Evolutionary conservation across 2,888 invertebrate genomes (phyloP), one percentile per base, ranked within the genome.

Genomic region (Drosophila recens): DNA sequence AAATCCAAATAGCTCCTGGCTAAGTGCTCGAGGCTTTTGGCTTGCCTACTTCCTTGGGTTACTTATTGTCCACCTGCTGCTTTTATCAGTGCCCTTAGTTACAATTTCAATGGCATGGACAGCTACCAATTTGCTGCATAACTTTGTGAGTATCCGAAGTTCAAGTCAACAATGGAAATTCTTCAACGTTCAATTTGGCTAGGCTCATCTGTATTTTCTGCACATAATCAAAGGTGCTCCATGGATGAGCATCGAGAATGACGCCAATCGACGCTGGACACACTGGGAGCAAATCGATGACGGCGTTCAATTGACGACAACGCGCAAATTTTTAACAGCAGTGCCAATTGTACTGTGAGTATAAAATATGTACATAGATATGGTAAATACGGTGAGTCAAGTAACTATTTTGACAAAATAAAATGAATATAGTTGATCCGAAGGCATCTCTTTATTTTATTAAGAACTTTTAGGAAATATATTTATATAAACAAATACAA

Each of bases 251-350:
- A 93, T 93, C 33, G 95, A 95, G 82, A 95, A 95, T 84, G 95
- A 95, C 5, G 93, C 94, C 2, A 93, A 93, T 48, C 91, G 95
- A 30, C 93, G 92, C 40, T 91, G 94, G 75, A 95, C 95, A 0
- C 95, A 95, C 80, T 96, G 95, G 95, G 95, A 95, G 84, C 95
- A 95, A 91, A 95, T 95, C 70, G 95, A 96, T 90, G 93, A 94
- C 90, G 95, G 95, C 3, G 93, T 94, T 72, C 95, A 95, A 91
- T 95, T 94, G 90, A 95, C 95, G 11, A 93, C 94, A 13, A 95
- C 95, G 0, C 93, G 95, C 70, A 95, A 95, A 91, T 95, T 96
- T 87, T 93, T 95, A 40, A 95, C 94, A 5, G 94, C 94, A 61
- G 94, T 95, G 36, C 95, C 95, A 17, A 94, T 95, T 76, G 92